Conservation (phyloP, 2,797 vertebrate genomes). For the Otolemur crassicaudatus region DNA sequence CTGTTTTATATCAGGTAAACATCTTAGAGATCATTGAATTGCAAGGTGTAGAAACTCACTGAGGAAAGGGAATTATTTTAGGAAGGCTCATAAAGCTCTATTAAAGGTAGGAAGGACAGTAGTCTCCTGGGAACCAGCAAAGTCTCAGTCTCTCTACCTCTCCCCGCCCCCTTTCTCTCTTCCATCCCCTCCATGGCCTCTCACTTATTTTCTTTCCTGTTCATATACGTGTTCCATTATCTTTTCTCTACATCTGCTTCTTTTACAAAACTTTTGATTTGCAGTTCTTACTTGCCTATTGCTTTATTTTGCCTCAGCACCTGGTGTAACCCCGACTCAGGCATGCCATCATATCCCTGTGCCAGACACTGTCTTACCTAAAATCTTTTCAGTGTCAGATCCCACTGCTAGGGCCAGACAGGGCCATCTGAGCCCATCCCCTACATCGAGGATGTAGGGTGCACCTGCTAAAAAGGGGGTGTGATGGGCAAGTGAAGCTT, state of each 20-base stretch:
- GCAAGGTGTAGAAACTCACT: background rate
- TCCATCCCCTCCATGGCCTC: background rate
- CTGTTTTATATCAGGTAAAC: background rate
- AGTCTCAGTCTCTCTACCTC: background rate
- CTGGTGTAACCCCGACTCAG: background rate
- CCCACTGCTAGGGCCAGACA: background rate
- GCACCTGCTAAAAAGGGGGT: background rate
- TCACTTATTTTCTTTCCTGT: background rate
- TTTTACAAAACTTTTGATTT: background rate
- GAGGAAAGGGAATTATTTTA: constrained; percentile 6
- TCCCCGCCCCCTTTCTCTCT: background rate
- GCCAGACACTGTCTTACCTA: background rate
- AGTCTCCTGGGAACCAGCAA: background rate
- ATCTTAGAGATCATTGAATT: background rate
- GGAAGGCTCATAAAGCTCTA: background rate
- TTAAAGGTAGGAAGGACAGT: background rate
- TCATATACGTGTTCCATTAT: background rate
- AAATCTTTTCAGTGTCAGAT: background rate
- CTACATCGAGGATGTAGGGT: background rate
- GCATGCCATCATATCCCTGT: background rate
- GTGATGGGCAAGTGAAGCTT: background rate
- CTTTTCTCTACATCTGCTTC: background rate
- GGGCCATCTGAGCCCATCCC: background rate
- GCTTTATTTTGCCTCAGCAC: background rate
- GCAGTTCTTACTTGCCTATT: background rate